These are phyloP conservation scores for Silurus lanzhouensis DNA, from an alignment of 2,797 vertebrate species.

Conservation along the genomic window DNA sequence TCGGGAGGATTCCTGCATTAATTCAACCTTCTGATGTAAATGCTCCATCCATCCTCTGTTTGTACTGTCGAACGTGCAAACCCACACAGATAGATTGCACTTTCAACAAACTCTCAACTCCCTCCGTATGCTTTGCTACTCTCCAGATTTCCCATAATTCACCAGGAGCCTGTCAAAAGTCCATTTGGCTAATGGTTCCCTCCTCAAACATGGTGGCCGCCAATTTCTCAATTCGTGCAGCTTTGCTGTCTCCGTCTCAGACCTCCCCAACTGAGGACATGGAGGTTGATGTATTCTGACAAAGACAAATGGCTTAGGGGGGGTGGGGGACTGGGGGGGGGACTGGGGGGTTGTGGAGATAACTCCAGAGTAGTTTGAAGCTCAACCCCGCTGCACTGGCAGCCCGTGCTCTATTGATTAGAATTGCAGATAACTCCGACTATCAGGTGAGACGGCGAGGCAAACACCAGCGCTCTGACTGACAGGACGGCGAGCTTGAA, in stretches of 20 bases:
- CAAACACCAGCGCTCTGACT: constrained; percentile 36
- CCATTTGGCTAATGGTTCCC: constrained; percentile 57
- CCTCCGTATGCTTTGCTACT: constrained; percentile 34
- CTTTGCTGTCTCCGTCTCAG: constrained; percentile 36
- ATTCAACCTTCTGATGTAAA: constrained; percentile 20
- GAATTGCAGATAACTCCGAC: constrained; percentile 63
- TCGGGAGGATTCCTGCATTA: neutral
- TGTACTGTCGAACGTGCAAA: neutral
- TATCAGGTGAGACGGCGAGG: constrained; percentile 48
- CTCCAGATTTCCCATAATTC: constrained; percentile 49
- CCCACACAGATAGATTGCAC: constrained; percentile 32
- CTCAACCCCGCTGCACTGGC: constrained; percentile 42
- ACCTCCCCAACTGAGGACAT: constrained; percentile 62
- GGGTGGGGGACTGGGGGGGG: constrained; percentile 46
- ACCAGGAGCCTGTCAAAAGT: constrained; percentile 40
- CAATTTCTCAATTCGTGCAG: constrained; percentile 13
- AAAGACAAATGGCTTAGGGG: constrained; percentile 66
- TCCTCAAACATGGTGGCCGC: constrained; percentile 38
- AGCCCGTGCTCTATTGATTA: constrained; percentile 53
- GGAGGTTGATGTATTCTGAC: constrained; percentile 67
- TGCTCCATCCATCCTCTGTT: neutral
- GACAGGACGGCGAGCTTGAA: constrained; percentile 58
- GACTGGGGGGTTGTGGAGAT: constrained; percentile 40
- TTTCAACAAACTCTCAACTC: constrained; percentile 36
- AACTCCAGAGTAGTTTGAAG: constrained; percentile 50